Evolutionary conservation across 2,888 invertebrate species (phyloP).

Genomic region (Zhuqinia jingwanae): DNA sequence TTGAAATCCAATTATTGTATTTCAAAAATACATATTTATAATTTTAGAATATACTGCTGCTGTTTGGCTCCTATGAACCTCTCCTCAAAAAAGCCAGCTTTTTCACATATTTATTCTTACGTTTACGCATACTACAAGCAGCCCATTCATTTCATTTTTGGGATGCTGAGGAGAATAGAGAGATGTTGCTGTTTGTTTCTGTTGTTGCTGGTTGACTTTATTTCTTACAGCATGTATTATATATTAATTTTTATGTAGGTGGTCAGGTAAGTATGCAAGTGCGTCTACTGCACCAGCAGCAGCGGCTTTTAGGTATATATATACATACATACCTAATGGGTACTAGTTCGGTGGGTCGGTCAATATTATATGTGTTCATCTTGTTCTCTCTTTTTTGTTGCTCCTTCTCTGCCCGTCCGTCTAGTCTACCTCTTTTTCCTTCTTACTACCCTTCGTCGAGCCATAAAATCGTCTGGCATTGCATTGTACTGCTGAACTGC

Average conservation of each 20-base stretch:
- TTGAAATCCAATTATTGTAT: too few species aligned
- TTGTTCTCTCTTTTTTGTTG: conserved; percentile 19
- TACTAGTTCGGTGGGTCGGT: conserved; percentile 57
- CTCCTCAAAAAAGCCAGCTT: too few species aligned
- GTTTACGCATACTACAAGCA: too few species aligned
- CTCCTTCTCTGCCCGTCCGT: conserved; percentile 26
- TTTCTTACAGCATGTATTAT: not conserved
- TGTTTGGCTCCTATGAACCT: too few species aligned
- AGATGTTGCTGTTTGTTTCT: not conserved
- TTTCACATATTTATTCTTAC: too few species aligned
- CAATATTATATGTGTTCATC: conserved; percentile 13
- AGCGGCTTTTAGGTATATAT: not conserved
- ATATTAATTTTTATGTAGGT: not conserved
- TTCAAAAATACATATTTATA: too few species aligned
- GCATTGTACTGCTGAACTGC: not conserved
- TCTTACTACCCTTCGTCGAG: not conserved
- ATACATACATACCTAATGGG: conserved; percentile 15
- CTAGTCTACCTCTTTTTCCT: conserved; percentile 43
- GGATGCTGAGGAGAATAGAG: too few species aligned
- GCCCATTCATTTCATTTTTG: too few species aligned
- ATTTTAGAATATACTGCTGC: too few species aligned
- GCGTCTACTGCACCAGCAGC: not conserved
- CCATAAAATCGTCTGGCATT: not conserved
- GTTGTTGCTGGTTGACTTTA: not conserved
- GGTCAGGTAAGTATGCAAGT: conserved; percentile 23